Base-by-base conservation (phyloP, 2,797 vertebrate species). In the Heliangelus exortis region DNA sequence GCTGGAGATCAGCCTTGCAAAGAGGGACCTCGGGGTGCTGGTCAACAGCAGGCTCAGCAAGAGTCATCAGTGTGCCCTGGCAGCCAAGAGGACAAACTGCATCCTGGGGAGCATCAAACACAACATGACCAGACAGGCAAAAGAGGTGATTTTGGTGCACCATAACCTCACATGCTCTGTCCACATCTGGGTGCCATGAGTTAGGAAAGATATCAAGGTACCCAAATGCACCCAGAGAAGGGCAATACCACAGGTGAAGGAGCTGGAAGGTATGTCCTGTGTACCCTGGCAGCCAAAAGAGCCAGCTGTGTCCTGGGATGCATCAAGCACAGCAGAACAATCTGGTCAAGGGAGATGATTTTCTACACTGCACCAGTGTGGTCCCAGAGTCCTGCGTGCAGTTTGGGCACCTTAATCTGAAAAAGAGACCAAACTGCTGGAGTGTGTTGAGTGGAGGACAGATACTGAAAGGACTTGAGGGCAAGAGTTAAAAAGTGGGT, bases 401-500 rank as follows among this genome's bases (percentile, higher is more conserved):
- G 33, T 67, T 79, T 57, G 33, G 22, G 14, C 2, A 0, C 21
- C 43, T 39, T 14, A 26, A 18, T 17, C 12, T 39, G 26, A 33
- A 25, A 66, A 66, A 18, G 22, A 21, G 28, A 58, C 20, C 3
- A 58, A 21, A 48, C 53, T n/a, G 4, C 10, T 5, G 13, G 14
- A n/a, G 14, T 11, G 33, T n/a, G 63, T n/a, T 7, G 10, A 50
- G 51, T 57, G 43, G 3, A 39, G 15, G 14, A 9, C 39, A 41
- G 39, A 5, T 41, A 41, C 39, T 59, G 7, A 50, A 59, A 69
- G 29, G 3, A 2, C 22, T 48, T 0, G 1, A 55, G 50, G 18
- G 9, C 7, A 55, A 28, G 28, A 48, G 15, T 39, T 47, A 36
- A 0, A 4, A 51, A 41, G 15, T 61, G 7, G 0, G 1, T 15